Base-by-base conservation (phyloP, 2,797 vertebrate species). In the Ciconia nigra region DNA sequence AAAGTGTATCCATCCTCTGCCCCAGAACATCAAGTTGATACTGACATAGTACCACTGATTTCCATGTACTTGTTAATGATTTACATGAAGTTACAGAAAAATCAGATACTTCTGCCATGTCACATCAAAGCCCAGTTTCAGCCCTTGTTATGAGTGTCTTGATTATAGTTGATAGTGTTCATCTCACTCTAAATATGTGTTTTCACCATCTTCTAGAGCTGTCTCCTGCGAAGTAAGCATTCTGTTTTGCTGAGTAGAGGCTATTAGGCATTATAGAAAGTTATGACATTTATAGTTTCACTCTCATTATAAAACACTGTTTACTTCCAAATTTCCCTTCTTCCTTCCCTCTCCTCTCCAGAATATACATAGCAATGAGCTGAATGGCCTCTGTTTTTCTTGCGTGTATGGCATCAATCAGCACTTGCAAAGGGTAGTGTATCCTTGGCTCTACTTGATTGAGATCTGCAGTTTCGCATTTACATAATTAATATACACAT, bases 401-500 rank as follows among this genome's bases (percentile, higher is more conserved):
- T 77, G 47, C 1, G 0, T 78, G 57, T 17, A 13, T 62, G 66
- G 42, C 47, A 84, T 95, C 94, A 96, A 85, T 96, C 92, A 96
- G 73, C 61, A 66, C 47, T 94, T 87, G 77, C 86, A 95, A 93
- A 95, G 71, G 59, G 65, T 97, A 95, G 87, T 62, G 74, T 94
- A 95, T 97, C 87, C 87, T 96, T 96, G 87, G 81, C 89, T 94
- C 62, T 85, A 77, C 83, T 92, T 96, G 83, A 90, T 90, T 96
- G 83, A 94, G 89, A 97, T 88, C 86, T 96, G 74, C 84, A 95
- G 89, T 73, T 89, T 92, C 0, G 0, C 78, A 85, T 96, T 97
- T 96, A 80, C 91, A 95, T 96, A 97, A 96, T 93, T 97, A 93
- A 94, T 95, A 92, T 79, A 89, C 90, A 65, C 83, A 96, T 95